Evolutionary conservation across 1,140 invertebrate species (phyloP), one percentile per base, ranked within the genome.

Genomic region (Drosophila eugracilis): DNA sequence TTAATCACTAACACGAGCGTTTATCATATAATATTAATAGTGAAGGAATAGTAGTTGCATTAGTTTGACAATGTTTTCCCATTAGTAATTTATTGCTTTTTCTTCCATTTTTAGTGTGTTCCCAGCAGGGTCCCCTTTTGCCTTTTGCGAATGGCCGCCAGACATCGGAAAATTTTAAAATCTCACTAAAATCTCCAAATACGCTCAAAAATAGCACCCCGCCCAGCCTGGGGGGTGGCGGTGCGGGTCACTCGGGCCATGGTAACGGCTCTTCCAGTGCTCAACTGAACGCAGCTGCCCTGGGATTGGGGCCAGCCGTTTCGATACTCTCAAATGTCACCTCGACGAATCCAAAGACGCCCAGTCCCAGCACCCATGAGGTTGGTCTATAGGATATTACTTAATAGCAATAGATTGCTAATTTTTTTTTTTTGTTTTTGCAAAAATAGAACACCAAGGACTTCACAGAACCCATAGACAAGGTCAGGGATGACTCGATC

Each of bases 331-430:
- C 91, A 4, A 92, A 94, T 62, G 95, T 96, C 50, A 95, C 95
- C 47, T 96, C 96, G 32, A 96, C 96, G 44, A 95, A 96, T 92
- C 95, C 95, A 54, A 96, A 96, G 92, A 96, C 96, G 39, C 96
- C 96, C 57, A 96, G 95, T 92, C 95, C 96, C 24, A 94, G 92
- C 62, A 92, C 92, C 42, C 92, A 93, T 90, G 93, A 92, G 70
- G 91, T 89, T 52, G 1, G 32, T 47, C 4, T 14, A 9, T 17
- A 10, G n/a, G n/a, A n/a, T n/a, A n/a, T n/a, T n/a, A n/a, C n/a
- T n/a, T n/a, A n/a, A n/a, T n/a, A n/a, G n/a, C n/a, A n/a, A n/a
- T n/a, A n/a, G n/a, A n/a, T n/a, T n/a, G 5, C 9, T 45, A 17
- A 58, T 34, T 4, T 24, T 1, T 2, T n/a, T 19, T 6, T 6